Conservation (phyloP, 2,797 vertebrate genomes). For the Catharus ustulatus region DNA sequence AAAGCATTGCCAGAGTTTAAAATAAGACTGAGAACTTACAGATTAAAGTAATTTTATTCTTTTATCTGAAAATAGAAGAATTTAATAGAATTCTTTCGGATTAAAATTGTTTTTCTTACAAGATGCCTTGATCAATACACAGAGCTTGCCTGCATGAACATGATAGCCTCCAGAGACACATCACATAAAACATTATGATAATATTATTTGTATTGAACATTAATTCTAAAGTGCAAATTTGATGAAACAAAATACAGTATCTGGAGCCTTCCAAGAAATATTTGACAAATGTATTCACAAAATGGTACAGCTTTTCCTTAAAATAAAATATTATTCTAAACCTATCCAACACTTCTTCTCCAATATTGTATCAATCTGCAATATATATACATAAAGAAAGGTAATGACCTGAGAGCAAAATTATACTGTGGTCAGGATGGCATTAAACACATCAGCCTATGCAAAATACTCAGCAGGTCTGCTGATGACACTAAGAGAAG, state of each 20-base stretch:
- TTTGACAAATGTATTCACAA: background rate
- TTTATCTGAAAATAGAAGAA: background rate
- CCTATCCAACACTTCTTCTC: background rate
- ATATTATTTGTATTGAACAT: background rate
- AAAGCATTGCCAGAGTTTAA: background rate
- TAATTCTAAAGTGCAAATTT: background rate
- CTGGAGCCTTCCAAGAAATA: background rate
- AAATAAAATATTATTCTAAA: background rate
- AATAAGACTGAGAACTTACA: background rate
- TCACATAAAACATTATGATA: background rate
- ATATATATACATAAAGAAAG: background rate
- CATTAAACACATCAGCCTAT: background rate
- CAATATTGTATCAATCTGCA: background rate
- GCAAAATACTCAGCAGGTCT: background rate
- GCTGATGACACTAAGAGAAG: accelerated
- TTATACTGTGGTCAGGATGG: background rate
- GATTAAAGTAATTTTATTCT: background rate
- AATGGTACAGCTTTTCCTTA: background rate
- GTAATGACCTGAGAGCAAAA: background rate
- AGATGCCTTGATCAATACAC: background rate
- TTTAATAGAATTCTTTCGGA: background rate
- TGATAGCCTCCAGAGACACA: background rate
- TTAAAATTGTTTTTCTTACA: background rate
- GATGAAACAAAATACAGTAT: background rate
- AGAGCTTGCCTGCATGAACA: accelerated